Conservation (phyloP, 2,113 vertebrate genomes). For the Oncorhynchus keta region DNA sequence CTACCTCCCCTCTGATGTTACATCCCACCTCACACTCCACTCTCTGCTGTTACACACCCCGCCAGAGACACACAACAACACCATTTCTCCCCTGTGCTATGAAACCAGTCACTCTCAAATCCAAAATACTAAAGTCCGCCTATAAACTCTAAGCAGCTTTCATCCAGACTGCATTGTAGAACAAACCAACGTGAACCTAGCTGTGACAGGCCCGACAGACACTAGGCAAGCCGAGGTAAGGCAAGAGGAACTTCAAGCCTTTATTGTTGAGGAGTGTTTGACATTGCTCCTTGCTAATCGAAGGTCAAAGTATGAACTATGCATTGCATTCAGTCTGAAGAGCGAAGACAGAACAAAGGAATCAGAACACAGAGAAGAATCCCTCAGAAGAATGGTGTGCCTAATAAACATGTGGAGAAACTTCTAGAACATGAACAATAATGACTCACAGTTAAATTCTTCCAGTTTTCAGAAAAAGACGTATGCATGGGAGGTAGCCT, state of each 20-base stretch:
- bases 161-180: background rate
- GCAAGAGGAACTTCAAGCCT: constrained; percentile 21
- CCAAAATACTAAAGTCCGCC: background rate
- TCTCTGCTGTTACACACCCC: background rate
- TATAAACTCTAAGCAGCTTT: background rate
- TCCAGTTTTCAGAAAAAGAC: too few relatives aligned
- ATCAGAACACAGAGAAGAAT: background rate
- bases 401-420: too few relatives aligned
- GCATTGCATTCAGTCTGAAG: constrained; percentile 1
- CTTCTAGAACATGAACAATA: too few relatives aligned
- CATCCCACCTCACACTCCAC: background rate
- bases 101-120: background rate
- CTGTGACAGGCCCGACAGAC: background rate
- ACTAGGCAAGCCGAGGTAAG: background rate
- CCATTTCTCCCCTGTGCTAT: background rate
- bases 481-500: too few relatives aligned
- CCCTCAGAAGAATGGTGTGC: too few relatives aligned
- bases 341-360: background rate
- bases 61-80: constrained; percentile 33
- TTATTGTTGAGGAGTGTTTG: constrained; percentile 9
- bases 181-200: background rate
- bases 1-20: background rate
- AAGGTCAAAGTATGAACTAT: background rate
- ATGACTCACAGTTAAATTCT: too few relatives aligned
- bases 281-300: background rate